Evolutionary conservation across 2,797 vertebrate genomes (phyloP).

Genomic region (Scolopax bukidnonensis): DNA sequence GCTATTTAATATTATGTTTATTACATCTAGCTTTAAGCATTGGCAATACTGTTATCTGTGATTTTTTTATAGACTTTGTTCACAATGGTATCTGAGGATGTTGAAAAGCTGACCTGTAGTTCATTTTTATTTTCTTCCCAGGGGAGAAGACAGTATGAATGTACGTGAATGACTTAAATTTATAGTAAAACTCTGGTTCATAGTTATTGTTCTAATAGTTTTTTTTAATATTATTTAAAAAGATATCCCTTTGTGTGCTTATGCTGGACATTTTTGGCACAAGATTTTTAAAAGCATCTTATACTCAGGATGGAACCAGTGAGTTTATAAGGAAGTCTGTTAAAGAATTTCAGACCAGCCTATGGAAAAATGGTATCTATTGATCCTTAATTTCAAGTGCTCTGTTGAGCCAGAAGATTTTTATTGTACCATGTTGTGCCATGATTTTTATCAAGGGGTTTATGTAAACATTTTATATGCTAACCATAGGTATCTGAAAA

Average conservation of each 20-base stretch:
- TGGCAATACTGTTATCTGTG: not conserved
- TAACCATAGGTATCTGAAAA: not conserved
- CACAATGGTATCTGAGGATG: not conserved
- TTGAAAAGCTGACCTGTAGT: not conserved
- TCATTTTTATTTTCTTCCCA: slow-evolving; percentile 1
- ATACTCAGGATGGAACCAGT: not conserved
- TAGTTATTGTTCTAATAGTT: not conserved
- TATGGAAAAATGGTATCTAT: not conserved
- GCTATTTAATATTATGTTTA: slow-evolving; percentile 23
- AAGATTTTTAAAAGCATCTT: not conserved
- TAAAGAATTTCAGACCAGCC: not conserved
- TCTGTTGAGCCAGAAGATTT: not conserved
- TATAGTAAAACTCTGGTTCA: not conserved
- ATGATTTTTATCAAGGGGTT: not conserved
- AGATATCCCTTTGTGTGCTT: not conserved
- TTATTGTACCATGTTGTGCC: not conserved
- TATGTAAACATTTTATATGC: not conserved
- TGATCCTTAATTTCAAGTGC: not conserved
- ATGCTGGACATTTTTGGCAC: not conserved
- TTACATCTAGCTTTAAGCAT: not conserved
- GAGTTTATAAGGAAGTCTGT: not conserved
- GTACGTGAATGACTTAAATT: not conserved
- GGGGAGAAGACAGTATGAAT: not conserved
- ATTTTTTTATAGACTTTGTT: not conserved
- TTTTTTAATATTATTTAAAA: not conserved